Evolutionary conservation across 2,113 vertebrate species (phyloP).

Genomic region (Pseudolaguvia tuberculata): DNA sequence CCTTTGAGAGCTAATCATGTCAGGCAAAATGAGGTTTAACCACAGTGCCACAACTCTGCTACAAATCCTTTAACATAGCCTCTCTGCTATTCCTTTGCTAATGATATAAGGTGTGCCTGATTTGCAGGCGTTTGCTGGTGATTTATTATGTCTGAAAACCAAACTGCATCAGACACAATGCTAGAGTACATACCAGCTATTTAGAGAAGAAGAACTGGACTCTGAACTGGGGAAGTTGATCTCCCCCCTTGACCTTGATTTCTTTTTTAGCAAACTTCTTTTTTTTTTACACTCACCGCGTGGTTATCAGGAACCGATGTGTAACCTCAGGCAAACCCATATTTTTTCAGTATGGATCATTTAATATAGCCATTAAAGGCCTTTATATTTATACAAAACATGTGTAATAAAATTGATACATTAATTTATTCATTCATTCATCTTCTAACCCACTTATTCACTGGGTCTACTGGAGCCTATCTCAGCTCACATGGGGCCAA

Average conservation of each 20-base stretch:
- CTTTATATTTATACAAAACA: constrained; percentile 27
- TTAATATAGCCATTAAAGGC: constrained; percentile 28
- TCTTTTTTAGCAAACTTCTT: constrained; percentile 33
- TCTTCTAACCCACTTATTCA: too few species aligned
- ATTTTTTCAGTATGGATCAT: constrained; percentile 22
- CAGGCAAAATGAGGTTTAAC: constrained; percentile 47
- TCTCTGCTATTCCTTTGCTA: constrained; percentile 52
- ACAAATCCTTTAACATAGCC: constrained; percentile 28
- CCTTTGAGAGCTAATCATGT: constrained; percentile 52
- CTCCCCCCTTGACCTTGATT: constrained; percentile 50
- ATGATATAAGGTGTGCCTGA: constrained; percentile 50
- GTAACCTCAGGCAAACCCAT: constrained; percentile 50
- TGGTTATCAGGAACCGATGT: constrained; percentile 52
- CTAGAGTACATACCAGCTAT: constrained; percentile 50
- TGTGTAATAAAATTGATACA: too few species aligned
- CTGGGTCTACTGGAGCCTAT: too few species aligned
- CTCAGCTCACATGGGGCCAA: too few species aligned
- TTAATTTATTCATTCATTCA: too few species aligned
- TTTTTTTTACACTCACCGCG: constrained; percentile 52
- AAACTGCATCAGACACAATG: constrained; percentile 48
- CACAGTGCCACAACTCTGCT: constrained; percentile 30
- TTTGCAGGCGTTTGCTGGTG: constrained; percentile 50
- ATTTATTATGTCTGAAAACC: constrained; percentile 57
- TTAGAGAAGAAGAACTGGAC: constrained; percentile 41
- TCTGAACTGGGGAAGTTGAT: constrained; percentile 55